Conservation (phyloP, 2,888 invertebrate species). For the Ochropacha duplaris region DNA sequence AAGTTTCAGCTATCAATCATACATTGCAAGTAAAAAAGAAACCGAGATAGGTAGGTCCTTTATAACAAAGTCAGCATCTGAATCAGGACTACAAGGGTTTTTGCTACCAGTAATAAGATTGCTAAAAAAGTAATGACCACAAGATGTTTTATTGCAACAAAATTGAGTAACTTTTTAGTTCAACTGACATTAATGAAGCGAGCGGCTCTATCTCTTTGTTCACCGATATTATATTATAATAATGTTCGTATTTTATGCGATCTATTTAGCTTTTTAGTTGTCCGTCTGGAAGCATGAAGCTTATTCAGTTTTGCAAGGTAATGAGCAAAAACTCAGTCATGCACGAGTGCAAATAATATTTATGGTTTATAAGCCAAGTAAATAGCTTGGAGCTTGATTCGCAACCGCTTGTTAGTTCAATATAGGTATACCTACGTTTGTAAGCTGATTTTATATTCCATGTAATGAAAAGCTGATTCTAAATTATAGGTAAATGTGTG, state of each 20-base stretch:
- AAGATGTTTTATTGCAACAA: conserved; percentile 10
- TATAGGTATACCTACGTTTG: conserved; percentile 1
- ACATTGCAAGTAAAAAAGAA: conserved; percentile 19
- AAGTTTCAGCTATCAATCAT: conserved; percentile 40
- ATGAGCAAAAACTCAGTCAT: conserved; percentile 55
- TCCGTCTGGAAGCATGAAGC: conserved; percentile 30
- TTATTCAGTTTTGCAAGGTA: conserved; percentile 39
- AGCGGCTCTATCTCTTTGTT: conserved; percentile 38
- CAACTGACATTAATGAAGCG: conserved; percentile 32
- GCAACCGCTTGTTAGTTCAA: conserved; percentile 27
- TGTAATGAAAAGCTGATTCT: background rate
- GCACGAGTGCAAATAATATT: conserved; percentile 36
- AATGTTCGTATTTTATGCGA: conserved; percentile 41
- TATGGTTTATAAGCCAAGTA: conserved; percentile 29
- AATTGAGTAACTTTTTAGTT: conserved; percentile 21
- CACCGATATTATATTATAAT: conserved; percentile 36
- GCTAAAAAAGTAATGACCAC: conserved; percentile 10
- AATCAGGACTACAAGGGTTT: conserved; percentile 17
- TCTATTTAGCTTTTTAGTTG: conserved; percentile 50
- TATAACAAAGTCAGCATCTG: conserved; percentile 21
- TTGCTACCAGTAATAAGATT: conserved; percentile 16
- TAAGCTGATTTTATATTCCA: background rate
- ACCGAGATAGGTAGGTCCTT: background rate
- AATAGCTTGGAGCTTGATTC: conserved; percentile 30
- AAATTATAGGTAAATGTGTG: too few relatives aligned